These are phyloP conservation scores for Syrphus vitripennis DNA, from an alignment of 2,888 invertebrate species.

Conservation along the genomic window DNA sequence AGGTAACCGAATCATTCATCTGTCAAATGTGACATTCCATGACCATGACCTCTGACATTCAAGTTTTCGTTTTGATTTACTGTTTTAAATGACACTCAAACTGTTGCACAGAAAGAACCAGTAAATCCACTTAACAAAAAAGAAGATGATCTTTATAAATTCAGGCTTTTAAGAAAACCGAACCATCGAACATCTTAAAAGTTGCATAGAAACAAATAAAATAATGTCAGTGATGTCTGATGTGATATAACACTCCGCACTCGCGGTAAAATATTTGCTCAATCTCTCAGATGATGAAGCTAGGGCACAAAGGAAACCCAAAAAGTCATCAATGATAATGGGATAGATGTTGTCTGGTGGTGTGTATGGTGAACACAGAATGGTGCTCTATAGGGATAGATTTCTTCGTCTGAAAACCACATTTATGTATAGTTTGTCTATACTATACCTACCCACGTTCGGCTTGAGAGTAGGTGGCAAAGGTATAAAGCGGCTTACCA, in stretches of 20 bases:
- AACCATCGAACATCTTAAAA: not conserved
- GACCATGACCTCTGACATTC: constrained; percentile 46
- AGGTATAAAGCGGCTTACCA: constrained; percentile 21
- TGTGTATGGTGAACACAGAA: not conserved
- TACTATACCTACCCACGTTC: not conserved
- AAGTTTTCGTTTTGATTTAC: not conserved
- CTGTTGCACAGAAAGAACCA: not conserved
- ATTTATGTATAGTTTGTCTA: not conserved
- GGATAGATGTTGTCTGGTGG: no score
- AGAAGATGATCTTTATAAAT: constrained; percentile 23
- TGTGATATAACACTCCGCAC: constrained; percentile 2
- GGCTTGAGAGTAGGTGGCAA: constrained; percentile 31
- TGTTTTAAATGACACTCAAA: not conserved
- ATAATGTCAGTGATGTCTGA: no score
- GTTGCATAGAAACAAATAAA: constrained; percentile 5
- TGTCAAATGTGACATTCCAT: constrained; percentile 34
- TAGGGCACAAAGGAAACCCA: not conserved
- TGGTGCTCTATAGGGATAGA: constrained; percentile 13
- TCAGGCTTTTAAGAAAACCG: not conserved
- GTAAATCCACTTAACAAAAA: not conserved
- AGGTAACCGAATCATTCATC: not conserved
- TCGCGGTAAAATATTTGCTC: not conserved
- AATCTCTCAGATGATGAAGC: not conserved
- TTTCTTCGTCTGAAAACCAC: constrained; percentile 14
- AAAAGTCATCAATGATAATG: constrained; percentile 19